These are phyloP conservation scores for Corapipo altera DNA, from an alignment of 2,113 vertebrate species.

Conservation along the genomic window DNA sequence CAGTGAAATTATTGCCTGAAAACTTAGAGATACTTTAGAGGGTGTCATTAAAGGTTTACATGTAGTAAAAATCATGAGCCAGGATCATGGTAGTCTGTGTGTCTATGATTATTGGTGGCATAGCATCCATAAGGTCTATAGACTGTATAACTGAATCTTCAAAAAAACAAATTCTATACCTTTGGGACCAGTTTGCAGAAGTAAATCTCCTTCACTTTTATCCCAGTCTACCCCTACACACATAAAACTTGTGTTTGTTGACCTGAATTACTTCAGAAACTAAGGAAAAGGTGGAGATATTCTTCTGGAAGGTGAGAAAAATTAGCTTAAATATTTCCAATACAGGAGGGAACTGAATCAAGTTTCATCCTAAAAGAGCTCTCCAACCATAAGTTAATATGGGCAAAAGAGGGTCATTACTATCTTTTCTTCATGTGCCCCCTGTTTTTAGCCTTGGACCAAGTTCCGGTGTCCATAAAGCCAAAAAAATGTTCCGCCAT, in stretches of 20 bases:
- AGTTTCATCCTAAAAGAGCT: neutral
- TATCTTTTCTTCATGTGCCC: neutral
- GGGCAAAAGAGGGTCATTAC: neutral
- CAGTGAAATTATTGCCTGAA: neutral
- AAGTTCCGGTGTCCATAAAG: neutral
- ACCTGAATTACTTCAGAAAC: neutral
- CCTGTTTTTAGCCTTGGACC: neutral
- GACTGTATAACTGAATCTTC: neutral
- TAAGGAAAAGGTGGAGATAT: neutral
- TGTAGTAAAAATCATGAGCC: neutral
- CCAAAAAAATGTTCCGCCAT: neutral
- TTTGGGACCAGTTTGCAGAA: neutral
- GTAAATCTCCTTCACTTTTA: neutral
- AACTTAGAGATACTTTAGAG: neutral
- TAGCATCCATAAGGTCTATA: neutral
- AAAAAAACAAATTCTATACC: neutral
- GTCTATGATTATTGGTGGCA: neutral
- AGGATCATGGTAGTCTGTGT: neutral
- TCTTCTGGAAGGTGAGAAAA: neutral
- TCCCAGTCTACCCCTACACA: fast-evolving
- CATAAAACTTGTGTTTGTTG: neutral
- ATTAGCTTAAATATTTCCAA: neutral
- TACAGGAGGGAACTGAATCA: neutral
- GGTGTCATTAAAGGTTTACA: neutral
- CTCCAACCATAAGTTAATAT: neutral